Percentiles rank a stretch among this genome's conserved stretches.
phyloP scores from a whole-genome alignment of 2,888 invertebrate genomes.

The Therioaphis trifolii region DNA sequence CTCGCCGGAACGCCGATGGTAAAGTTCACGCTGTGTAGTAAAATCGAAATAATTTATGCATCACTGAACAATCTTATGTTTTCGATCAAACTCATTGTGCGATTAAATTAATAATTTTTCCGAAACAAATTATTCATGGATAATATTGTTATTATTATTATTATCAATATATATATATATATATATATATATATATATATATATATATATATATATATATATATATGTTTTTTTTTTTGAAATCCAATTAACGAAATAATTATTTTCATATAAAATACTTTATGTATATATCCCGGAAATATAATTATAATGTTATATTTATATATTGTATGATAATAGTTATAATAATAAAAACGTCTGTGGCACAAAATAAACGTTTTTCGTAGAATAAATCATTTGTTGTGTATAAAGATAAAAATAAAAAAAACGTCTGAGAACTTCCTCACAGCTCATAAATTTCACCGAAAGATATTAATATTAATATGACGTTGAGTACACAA shows the following conservation, averaged over 20 bases:
- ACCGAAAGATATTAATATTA: slow-evolving; percentile 34
- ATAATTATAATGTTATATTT: neutral
- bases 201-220: no score
- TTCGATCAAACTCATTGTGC: neutral
- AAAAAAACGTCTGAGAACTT: neutral
- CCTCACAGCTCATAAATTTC: slow-evolving; percentile 10
- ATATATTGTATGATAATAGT: no score
- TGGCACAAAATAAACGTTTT: neutral
- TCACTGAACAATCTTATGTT: neutral
- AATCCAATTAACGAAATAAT: slow-evolving; percentile 10
- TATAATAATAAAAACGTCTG: neutral
- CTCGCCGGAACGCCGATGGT: neutral
- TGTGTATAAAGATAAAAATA: slow-evolving; percentile 26
- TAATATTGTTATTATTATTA: neutral
- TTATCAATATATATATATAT: no score
- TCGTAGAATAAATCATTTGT: slow-evolving; percentile 32
- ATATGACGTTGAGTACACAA: slow-evolving; percentile 28
- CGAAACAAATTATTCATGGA: slow-evolving; percentile 3
- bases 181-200: no score
- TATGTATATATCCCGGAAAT: neutral
- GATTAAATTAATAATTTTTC: neutral
- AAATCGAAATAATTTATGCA: slow-evolving; percentile 23
- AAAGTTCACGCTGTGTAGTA: neutral
- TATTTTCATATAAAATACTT: neutral
- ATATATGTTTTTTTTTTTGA: no score